phyloP scores from a whole-genome alignment of 2,888 invertebrate species.

The Cancer borealis region DNA sequence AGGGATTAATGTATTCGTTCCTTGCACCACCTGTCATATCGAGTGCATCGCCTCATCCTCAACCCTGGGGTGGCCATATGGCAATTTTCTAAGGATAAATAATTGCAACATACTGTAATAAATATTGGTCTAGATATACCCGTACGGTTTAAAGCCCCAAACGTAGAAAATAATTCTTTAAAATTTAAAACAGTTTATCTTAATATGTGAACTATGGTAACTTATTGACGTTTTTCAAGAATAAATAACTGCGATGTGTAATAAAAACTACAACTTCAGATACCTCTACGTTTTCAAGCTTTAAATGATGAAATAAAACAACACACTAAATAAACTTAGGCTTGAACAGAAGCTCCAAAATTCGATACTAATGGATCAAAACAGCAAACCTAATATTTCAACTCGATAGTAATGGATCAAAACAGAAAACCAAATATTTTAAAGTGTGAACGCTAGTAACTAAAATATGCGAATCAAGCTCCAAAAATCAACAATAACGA shows the following conservation, averaged over 20 bases:
- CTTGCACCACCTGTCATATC: not conserved
- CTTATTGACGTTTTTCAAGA: not conserved
- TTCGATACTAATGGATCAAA: not conserved
- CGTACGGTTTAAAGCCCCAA: not conserved
- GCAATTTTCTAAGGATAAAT: not conserved
- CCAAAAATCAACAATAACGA: no score
- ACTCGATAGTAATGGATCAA: not conserved
- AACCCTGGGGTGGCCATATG: not conserved
- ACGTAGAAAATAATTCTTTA: not conserved
- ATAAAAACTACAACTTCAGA: not conserved
- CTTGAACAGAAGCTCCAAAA: no score
- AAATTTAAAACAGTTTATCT: not conserved
- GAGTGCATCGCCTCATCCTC: not conserved
- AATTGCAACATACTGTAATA: not conserved
- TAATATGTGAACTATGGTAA: not conserved
- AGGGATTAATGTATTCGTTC: not conserved
- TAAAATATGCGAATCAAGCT: not conserved
- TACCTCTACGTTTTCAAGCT: not conserved
- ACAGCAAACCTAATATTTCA: not conserved
- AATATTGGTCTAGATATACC: not conserved
- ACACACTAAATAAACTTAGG: not conserved
- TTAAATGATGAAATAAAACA: not conserved
- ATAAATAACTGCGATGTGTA: no score
- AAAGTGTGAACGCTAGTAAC: constrained; percentile 30
- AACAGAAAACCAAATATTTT: not conserved